Evolutionary conservation across 2,888 invertebrate species (phyloP), one percentile per base, ranked within the genome.

Genomic region (Heliconius sara): DNA sequence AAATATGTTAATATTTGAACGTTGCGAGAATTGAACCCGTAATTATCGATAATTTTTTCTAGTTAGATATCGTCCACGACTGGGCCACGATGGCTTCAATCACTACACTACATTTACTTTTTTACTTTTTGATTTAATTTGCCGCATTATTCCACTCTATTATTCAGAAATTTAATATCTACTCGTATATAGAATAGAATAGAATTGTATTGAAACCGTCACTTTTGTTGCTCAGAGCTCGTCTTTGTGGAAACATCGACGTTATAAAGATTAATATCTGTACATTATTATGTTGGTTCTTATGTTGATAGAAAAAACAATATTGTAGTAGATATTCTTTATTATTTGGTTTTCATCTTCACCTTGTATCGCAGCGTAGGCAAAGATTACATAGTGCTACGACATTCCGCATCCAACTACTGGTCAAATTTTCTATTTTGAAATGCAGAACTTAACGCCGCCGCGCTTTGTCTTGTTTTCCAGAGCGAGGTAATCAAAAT

Each of bases 101-200:
- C 22, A 27, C 27, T 27, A 27, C 78, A 22, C 70, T 74, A 84
- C n/a, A 83, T 84, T 73, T n/a, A 7, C n/a, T 60, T 10, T 57
- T 86, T n/a, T n/a, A n/a, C n/a, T n/a, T n/a, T n/a, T n/a, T 85
- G 85, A 85, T 86, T 86, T 86, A 86, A 86, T 85, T 86, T 82
- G 84, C 39, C 84, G 85, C 88, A 85, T 85, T 84, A 85, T 86
- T 86, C 73, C 73, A 81, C 79, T 81, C 85, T 86, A 89, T 89
- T 88, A 89, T 89, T 89, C 88, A 88, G 86, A 86, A 88, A 89
- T 87, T 86, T 89, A 89, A 89, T 89, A 89, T 87, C 89, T 88
- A 39, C 39, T 39, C 39, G 87, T 89, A 52, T 0, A 88, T 83
- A 60, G n/a, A 60, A 60, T 60, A 47, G 80, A 79, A 88, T 83